A percentile compares a stretch with the other conserved stretches of the same genome.
Evolutionary conservation across 2,888 invertebrate species (phyloP).

Genomic region (Diarsia dahlii): DNA sequence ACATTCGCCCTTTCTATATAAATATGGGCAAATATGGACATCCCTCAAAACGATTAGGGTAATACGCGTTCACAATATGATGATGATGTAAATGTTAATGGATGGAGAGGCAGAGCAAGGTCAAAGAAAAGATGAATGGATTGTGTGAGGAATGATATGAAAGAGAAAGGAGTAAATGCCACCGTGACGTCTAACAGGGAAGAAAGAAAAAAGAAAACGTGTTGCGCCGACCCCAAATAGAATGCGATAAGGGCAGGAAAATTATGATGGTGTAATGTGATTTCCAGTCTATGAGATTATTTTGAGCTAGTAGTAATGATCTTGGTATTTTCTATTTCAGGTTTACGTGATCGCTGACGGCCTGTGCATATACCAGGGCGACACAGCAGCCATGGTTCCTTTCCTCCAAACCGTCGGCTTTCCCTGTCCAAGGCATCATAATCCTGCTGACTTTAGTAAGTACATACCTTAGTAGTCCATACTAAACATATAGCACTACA

Average conservation of each 20-base stretch:
- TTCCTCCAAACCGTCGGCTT: constrained; percentile 90
- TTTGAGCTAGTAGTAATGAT: neutral
- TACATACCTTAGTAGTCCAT: constrained; percentile 40
- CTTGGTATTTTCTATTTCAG: constrained; percentile 72
- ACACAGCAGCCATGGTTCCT: constrained; percentile 91
- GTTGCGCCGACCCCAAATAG: no score
- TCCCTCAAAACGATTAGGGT: neutral
- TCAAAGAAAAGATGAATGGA: no score
- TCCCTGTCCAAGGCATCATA: constrained; percentile 92
- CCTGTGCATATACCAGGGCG: constrained; percentile 92
- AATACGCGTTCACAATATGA: neutral
- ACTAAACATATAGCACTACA: neutral
- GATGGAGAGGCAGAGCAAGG: no score
- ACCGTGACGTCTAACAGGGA: no score
- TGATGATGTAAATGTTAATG: neutral
- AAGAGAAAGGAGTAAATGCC: no score
- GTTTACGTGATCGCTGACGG: constrained; percentile 92
- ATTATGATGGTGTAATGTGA: neutral
- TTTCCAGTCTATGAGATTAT: no score
- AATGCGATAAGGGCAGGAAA: no score
- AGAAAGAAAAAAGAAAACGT: no score
- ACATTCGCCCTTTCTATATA: neutral
- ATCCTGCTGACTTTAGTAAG: constrained; percentile 93
- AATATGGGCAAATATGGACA: neutral
- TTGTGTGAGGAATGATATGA: no score